Evolutionary conservation across 2,888 invertebrate genomes (phyloP).

Genomic region (Slavum lentiscoides): DNA sequence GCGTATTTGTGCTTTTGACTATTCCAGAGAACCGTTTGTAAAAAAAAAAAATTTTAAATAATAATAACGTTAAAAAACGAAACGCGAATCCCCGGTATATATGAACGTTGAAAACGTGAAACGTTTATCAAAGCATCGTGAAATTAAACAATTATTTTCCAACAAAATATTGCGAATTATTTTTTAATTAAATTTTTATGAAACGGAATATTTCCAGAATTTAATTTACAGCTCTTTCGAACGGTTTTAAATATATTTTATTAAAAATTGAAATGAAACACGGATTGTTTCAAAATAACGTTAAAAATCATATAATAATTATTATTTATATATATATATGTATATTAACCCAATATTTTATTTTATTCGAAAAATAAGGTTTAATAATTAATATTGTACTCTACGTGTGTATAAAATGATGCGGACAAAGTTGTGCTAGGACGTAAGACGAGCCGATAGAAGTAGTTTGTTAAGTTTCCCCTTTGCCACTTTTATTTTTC

Average conservation of each 20-base stretch:
- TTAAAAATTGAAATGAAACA: too few species aligned
- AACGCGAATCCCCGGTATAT: not conserved
- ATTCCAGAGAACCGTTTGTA: not conserved
- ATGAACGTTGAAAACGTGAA: not conserved
- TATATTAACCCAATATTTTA: too few species aligned
- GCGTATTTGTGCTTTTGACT: not conserved
- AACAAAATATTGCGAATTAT: too few species aligned
- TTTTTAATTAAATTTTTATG: too few species aligned
- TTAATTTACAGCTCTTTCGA: too few species aligned
- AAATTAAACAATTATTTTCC: too few species aligned
- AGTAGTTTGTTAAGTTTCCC: conserved; percentile 18
- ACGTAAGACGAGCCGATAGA: not conserved
- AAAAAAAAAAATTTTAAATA: not conserved
- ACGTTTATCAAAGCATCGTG: too few species aligned
- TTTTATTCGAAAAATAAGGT: not conserved
- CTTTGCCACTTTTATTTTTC: not conserved
- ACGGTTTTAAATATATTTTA: too few species aligned
- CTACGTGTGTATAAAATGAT: not conserved
- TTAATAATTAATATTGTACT: conserved; percentile 22
- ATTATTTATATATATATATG: too few species aligned
- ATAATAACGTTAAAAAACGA: not conserved
- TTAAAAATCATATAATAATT: too few species aligned
- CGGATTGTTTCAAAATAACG: too few species aligned
- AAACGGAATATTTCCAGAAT: too few species aligned
- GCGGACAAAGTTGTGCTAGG: not conserved